phyloP scores from a whole-genome alignment of 35 echinoderm and acorn worm species.

The Lytechinus pictus region DNA sequence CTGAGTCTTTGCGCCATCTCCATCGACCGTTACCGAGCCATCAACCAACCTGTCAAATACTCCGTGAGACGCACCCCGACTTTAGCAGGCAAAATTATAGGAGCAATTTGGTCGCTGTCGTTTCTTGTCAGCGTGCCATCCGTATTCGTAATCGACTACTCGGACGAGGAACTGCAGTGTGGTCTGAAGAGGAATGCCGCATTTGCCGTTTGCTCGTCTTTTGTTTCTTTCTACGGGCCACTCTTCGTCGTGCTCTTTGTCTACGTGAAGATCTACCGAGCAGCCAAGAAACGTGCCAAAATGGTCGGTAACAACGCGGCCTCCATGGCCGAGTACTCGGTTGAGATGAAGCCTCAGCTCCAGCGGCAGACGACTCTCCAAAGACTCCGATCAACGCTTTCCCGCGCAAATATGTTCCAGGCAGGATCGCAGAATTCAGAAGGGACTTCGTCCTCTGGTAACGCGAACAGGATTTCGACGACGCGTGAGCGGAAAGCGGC shows the following conservation, averaged over 20 bases:
- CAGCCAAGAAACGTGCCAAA: slow-evolving; percentile 52
- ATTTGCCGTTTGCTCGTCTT: slow-evolving; percentile 53
- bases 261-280: slow-evolving; percentile 64
- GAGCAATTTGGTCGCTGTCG: slow-evolving; percentile 47
- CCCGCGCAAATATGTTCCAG: background rate
- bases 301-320: background rate
- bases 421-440: background rate
- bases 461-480: slow-evolving; percentile 34
- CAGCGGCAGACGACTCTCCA: background rate
- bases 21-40: slow-evolving; percentile 74
- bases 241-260: slow-evolving; percentile 62
- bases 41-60: slow-evolving; percentile 72
- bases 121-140: slow-evolving; percentile 45
- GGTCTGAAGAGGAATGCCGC: slow-evolving; percentile 33
- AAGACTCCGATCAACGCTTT: slow-evolving; percentile 8
- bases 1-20: slow-evolving; percentile 74
- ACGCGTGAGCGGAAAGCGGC: slow-evolving; percentile 72
- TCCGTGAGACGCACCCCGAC: slow-evolving; percentile 56
- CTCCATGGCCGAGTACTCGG: background rate
- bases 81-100: slow-evolving; percentile 43
- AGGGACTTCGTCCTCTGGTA: background rate
- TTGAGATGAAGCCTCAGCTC: background rate
- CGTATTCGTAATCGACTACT: slow-evolving; percentile 41
- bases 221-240: slow-evolving; percentile 74
- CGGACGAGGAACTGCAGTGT: background rate